Conservation (phyloP, 2,888 invertebrate species). For the Oasisia sp. region DNA sequence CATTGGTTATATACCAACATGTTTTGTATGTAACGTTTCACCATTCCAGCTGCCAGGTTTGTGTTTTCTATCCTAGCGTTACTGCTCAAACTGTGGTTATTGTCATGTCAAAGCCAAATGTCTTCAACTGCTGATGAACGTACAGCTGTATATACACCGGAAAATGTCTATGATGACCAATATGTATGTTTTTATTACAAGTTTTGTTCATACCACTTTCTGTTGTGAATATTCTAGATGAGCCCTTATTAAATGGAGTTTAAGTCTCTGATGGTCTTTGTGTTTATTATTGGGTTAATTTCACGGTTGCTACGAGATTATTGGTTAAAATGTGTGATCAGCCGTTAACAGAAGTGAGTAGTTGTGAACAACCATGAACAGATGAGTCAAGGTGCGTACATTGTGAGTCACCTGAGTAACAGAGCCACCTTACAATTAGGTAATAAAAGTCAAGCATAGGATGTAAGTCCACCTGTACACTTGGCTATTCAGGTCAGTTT, state of each 20-base stretch:
- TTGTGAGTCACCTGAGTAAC: too few species aligned
- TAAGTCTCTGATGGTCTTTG: not conserved
- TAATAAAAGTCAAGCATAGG: too few species aligned
- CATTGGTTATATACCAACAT: not conserved
- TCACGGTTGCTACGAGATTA: not conserved
- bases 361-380: not conserved
- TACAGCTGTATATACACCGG: not conserved
- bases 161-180: not conserved
- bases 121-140: not conserved
- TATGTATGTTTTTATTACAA: not conserved
- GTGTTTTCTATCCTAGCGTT: not conserved
- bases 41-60: constrained; percentile 20
- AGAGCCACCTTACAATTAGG: too few species aligned
- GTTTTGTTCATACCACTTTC: not conserved
- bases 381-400: not conserved
- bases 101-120: not conserved
- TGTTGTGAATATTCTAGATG: not conserved
- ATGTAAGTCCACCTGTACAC: too few species aligned
- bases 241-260: not conserved
- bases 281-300: not conserved
- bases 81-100: not conserved
- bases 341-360: not conserved
- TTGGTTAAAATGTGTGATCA: not conserved
- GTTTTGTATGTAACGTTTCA: not conserved
- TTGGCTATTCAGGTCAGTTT: too few species aligned